These are phyloP conservation scores for Clupea harengus DNA, from an alignment of 2,113 vertebrate species.

Conservation along the genomic window DNA sequence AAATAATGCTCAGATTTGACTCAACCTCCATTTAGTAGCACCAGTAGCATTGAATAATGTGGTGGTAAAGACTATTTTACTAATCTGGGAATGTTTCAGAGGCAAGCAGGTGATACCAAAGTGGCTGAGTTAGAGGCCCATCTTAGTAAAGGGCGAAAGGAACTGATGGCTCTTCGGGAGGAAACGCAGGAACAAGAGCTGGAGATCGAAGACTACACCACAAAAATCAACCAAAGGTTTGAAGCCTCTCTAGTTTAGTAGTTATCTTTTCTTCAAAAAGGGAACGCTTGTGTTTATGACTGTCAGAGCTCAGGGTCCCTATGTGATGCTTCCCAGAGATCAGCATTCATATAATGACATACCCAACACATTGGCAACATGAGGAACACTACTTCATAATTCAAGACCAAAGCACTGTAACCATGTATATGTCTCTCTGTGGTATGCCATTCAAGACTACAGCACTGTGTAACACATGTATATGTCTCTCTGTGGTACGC, in stretches of 20 bases:
- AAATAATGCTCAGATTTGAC: not conserved
- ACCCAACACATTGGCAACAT: not conserved
- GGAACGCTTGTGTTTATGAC: not conserved
- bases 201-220: constrained; percentile 47
- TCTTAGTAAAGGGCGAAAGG: constrained; percentile 52
- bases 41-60: not conserved
- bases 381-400: not conserved
- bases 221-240: constrained; percentile 53
- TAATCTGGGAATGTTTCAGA: constrained; percentile 51
- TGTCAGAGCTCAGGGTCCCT: not conserved
- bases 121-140: constrained; percentile 55
- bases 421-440: not conserved
- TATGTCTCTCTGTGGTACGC: too few relatives aligned
- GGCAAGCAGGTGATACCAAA: constrained; percentile 52
- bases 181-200: constrained; percentile 47
- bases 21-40: not conserved
- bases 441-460: too few relatives aligned
- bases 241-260: not conserved
- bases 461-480: too few relatives aligned
- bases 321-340: not conserved
- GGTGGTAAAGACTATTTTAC: not conserved
- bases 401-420: not conserved
- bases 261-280: not conserved
- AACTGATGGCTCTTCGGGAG: constrained; percentile 48
- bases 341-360: not conserved